Percentiles rank a stretch among this genome's conserved stretches.
These are phyloP conservation scores for Vicugna pacos DNA, from an alignment of 2,113 vertebrate genomes.

Conservation along the genomic window DNA sequence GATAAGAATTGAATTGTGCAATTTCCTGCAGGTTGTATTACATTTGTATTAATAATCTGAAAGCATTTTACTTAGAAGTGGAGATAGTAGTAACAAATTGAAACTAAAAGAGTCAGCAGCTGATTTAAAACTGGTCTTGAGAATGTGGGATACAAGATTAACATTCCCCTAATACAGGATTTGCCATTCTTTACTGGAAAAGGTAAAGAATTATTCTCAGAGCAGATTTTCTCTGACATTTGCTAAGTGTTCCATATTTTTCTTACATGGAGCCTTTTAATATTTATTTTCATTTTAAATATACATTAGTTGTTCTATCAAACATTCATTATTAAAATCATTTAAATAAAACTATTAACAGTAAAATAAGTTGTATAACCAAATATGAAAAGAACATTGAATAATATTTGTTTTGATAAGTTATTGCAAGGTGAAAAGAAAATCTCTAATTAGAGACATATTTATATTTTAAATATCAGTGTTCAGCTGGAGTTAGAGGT, in stretches of 20 bases:
- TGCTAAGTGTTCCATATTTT: background rate
- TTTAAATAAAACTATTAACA: background rate
- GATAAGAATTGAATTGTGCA: background rate
- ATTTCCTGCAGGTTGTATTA: background rate
- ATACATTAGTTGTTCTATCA: background rate
- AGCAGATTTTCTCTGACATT: background rate
- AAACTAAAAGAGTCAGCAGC: background rate
- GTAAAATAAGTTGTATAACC: background rate
- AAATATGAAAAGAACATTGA: background rate
- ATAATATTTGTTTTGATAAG: background rate
- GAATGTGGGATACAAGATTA: background rate
- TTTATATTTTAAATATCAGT: background rate
- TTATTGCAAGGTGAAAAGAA: background rate
- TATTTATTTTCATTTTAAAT: background rate
- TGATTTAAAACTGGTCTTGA: background rate
- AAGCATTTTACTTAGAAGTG: background rate
- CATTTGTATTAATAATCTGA: background rate
- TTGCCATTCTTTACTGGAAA: background rate
- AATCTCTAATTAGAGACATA: background rate
- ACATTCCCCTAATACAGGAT: rapidly evolving
- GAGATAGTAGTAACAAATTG: background rate
- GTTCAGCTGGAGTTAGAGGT: background rate
- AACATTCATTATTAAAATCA: background rate
- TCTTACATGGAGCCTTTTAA: background rate
- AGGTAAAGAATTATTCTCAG: background rate